A percentile compares a stretch with the other conserved stretches of the same genome.
Conservation (phyloP, 64 coral and sea anemone species). For the Dendrophyllia cribrosa region DNA sequence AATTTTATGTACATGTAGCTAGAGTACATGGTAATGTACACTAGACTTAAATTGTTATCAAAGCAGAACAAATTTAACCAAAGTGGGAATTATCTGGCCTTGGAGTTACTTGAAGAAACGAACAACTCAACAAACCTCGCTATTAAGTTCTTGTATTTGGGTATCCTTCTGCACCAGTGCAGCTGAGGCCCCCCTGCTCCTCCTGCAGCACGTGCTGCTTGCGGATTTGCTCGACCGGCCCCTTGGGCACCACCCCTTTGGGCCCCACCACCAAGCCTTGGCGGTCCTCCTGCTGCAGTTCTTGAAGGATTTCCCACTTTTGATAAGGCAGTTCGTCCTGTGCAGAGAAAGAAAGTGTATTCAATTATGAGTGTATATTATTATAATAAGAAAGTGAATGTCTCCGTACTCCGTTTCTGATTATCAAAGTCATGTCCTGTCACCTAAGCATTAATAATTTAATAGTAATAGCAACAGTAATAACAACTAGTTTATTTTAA, state of each 20-base stretch:
- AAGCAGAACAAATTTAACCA: too few relatives aligned
- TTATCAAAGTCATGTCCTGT: too few relatives aligned
- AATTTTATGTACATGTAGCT: too few relatives aligned
- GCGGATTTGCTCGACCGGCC: neutral
- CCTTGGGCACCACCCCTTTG: conserved; percentile 1
- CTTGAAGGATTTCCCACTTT: neutral
- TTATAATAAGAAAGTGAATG: too few relatives aligned
- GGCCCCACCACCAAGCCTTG: neutral
- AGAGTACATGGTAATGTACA: too few relatives aligned
- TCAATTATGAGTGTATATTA: too few relatives aligned
- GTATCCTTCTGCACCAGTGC: conserved; percentile 29
- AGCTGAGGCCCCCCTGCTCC: conserved; percentile 27
- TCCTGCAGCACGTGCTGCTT: neutral
- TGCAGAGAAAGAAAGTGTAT: neutral
- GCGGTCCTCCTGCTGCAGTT: neutral
- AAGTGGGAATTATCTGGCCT: too few relatives aligned
- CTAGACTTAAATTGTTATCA: too few relatives aligned
- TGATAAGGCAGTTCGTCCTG: conserved; percentile 6
- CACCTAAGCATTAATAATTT: too few relatives aligned
- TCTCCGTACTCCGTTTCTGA: too few relatives aligned
- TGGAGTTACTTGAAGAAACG: neutral
- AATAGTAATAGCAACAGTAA: too few relatives aligned
- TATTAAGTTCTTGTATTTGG: conserved; percentile 48
- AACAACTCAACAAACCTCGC: conserved; percentile 22
- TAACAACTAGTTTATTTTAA: too few relatives aligned